Evolutionary conservation across 2,888 invertebrate species (phyloP), one percentile per base, ranked within the genome.

Genomic region (Liodrosophila aerea): DNA sequence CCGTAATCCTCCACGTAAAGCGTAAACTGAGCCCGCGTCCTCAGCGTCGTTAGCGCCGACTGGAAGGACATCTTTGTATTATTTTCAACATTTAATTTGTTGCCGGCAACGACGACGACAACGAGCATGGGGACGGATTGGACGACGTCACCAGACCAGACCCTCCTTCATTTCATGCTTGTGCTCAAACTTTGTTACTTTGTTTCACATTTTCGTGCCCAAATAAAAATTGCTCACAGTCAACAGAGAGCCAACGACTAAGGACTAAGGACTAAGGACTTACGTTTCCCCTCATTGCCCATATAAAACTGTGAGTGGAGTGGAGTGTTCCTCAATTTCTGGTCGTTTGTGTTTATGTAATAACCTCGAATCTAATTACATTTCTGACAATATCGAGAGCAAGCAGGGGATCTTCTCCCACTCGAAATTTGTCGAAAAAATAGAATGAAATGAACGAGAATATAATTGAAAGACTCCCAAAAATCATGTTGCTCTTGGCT

Each of bases 311-410:
- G 9, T 11, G 22, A 44, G 44, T 51, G 53, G 27, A 46, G 41
- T 52, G 51, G 5, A 47, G 47, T 61, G 57, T 44, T 50, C 40
- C 44, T 41, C 50, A 66, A 66, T 67, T 64, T 69, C 63, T 60
- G 73, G 66, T 59, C 64, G 73, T 72, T 86, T 72, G 74, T 67
- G 80, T 74, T 85, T 84, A 73, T 75, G 71, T 80, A 84, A 87
- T 82, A 82, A 70, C 84, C 68, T 81, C 66, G 73, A 87, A 87
- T 86, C 87, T 86, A 86, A 87, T 87, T 86, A 86, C 86, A 76
- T 87, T 87, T 82, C 73, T 72, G 80, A 87, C 77, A 81, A 82
- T 76, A 59, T 81, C 68, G 46, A 65, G 62, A 22, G 22, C 22
- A 22, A 22, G n/a, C 37, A 59, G 51, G 62, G 44, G 30, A 37